These are phyloP conservation scores for Morpho achilles DNA, from an alignment of 2,888 invertebrate genomes.

Conservation along the genomic window DNA sequence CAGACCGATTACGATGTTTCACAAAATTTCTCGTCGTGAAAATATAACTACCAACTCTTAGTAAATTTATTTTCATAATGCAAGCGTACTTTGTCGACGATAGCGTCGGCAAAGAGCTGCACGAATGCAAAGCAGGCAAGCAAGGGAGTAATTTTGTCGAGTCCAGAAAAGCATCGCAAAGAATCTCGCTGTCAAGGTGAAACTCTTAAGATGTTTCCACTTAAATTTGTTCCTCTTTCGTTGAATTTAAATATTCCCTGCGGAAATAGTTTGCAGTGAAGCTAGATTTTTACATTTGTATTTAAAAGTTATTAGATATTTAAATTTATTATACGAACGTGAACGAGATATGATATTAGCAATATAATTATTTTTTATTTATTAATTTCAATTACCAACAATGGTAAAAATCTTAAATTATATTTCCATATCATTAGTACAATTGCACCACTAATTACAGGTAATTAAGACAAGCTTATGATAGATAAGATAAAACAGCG, in stretches of 20 bases:
- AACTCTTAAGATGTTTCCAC: constrained; percentile 12
- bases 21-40: background rate
- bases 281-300: background rate
- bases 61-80: constrained; percentile 8
- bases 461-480: no score
- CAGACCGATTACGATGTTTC: no score
- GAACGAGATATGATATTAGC: background rate
- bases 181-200: constrained; percentile 22
- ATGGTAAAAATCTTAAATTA: no score
- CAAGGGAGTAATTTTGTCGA: constrained; percentile 19
- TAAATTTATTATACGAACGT: background rate
- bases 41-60: background rate
- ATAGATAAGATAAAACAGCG: no score
- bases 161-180: constrained; percentile 19
- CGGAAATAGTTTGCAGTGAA: constrained; percentile 1
- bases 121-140: constrained; percentile 8
- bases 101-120: background rate
- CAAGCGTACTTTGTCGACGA: background rate
- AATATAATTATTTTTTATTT: background rate
- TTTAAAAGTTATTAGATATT: background rate
- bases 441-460: no score
- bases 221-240: constrained; percentile 9
- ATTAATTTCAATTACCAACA: no score
- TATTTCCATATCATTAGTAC: no score
- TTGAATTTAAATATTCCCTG: constrained; percentile 4